Evolutionary conservation across 2,797 vertebrate genomes (phyloP).

Genomic region (Siniperca undulata): DNA sequence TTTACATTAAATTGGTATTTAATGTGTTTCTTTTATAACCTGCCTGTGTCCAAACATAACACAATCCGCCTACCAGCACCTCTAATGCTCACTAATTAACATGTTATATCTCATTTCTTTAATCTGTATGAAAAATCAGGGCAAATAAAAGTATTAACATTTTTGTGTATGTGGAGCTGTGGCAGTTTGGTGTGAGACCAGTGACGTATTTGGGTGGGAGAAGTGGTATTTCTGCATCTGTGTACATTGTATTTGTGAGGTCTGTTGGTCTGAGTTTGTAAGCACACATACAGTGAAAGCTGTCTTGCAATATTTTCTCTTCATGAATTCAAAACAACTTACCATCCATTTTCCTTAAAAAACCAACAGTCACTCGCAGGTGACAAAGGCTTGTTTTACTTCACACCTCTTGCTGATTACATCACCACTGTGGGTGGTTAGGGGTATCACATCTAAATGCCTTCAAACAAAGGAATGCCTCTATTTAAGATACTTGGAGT

Average conservation of each 20-base stretch:
- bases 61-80: not conserved
- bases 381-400: constrained; percentile 53
- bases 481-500: constrained; percentile 27
- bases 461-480: constrained; percentile 49
- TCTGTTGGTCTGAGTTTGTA: not conserved
- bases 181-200: not conserved
- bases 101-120: not conserved
- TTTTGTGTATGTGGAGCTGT: not conserved
- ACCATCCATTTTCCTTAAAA: constrained; percentile 2
- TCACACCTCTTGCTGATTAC: constrained; percentile 57
- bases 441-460: constrained; percentile 36
- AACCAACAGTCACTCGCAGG: constrained; percentile 30
- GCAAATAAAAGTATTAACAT: not conserved
- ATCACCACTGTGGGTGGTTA: constrained; percentile 48
- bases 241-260: not conserved
- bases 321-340: constrained; percentile 2
- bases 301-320: constrained; percentile 9
- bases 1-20: not conserved
- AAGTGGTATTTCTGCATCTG: constrained; percentile 10
- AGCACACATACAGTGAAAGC: not conserved
- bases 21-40: not conserved
- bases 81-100: not conserved
- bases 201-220: not conserved
- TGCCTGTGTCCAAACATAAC: not conserved
- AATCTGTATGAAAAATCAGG: not conserved